Percentiles rank a stretch among this genome's conserved stretches.
Evolutionary conservation across 2,113 vertebrate species (phyloP).

Genomic region (Takifugu flavidus): DNA sequence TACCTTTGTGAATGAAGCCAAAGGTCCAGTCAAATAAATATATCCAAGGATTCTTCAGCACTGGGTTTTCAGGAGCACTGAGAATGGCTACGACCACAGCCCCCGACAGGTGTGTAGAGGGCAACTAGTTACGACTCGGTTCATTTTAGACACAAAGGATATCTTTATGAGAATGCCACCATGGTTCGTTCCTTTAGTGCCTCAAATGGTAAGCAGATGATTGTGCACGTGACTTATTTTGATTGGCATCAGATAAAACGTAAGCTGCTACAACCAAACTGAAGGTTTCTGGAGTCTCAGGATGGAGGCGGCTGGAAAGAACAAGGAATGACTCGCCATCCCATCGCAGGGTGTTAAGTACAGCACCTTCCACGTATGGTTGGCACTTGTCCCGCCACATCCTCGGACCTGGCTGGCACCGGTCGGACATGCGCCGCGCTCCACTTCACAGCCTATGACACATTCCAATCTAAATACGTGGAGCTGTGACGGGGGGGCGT

Average conservation of each 20-base stretch:
- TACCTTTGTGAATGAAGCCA: slow-evolving; percentile 15
- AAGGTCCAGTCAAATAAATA: slow-evolving; percentile 39
- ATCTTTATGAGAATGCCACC: too few species aligned
- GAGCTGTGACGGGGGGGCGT: slow-evolving; percentile 38
- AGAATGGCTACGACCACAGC: not conserved
- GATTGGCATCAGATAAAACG: not conserved
- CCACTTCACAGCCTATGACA: slow-evolving; percentile 55
- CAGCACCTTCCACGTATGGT: slow-evolving; percentile 52
- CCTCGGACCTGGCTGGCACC: slow-evolving; percentile 54
- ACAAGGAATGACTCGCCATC: slow-evolving; percentile 38
- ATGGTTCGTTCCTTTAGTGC: too few species aligned
- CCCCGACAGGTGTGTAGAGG: too few species aligned
- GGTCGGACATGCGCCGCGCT: slow-evolving; percentile 39
- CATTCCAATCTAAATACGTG: slow-evolving; percentile 58
- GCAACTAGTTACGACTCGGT: too few species aligned
- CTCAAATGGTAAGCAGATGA: too few species aligned
- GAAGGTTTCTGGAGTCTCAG: slow-evolving; percentile 52
- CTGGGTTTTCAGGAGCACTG: not conserved
- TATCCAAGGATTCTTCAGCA: slow-evolving; percentile 10
- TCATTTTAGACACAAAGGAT: too few species aligned
- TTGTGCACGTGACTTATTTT: too few species aligned
- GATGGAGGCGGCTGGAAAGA: slow-evolving; percentile 50
- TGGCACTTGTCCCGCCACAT: slow-evolving; percentile 57
- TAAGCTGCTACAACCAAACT: slow-evolving; percentile 31
- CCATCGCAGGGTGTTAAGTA: slow-evolving; percentile 49